These are phyloP conservation scores for Operophtera brumata DNA, from an alignment of 2,888 invertebrate species.

Conservation along the genomic window DNA sequence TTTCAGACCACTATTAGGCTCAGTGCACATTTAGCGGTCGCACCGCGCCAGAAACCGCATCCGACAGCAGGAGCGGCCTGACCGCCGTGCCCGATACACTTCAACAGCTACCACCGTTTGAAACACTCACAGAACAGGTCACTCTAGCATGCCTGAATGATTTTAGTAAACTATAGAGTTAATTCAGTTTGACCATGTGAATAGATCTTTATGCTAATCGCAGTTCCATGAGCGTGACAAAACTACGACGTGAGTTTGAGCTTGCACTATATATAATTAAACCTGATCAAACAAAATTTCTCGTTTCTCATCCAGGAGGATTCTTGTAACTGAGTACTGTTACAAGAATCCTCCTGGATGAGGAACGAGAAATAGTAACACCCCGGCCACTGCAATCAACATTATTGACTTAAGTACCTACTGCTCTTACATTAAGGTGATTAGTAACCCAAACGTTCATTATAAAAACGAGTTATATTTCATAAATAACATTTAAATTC, in stretches of 20 bases:
- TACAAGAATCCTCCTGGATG: slow-evolving; percentile 10
- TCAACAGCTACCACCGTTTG: not conserved
- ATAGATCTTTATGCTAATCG: slow-evolving; percentile 2
- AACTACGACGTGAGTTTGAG: slow-evolving; percentile 31
- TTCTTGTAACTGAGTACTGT: too few species aligned
- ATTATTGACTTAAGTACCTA: too few species aligned
- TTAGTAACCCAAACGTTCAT: too few species aligned
- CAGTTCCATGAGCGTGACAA: slow-evolving; percentile 21
- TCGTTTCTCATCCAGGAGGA: slow-evolving; percentile 10
- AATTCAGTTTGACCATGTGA: not conserved
- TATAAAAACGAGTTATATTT: too few species aligned
- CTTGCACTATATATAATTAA: slow-evolving; percentile 43
- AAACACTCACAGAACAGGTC: not conserved
- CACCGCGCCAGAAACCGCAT: not conserved
- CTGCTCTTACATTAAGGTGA: too few species aligned
- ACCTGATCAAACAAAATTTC: slow-evolving; percentile 43
- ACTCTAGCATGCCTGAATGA: not conserved
- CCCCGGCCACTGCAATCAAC: too few species aligned
- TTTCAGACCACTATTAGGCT: slow-evolving; percentile 25
- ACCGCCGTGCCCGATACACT: not conserved
- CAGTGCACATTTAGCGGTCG: slow-evolving; percentile 14
- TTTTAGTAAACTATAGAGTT: not conserved
- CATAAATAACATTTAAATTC: too few species aligned
- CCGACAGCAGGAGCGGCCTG: not conserved
- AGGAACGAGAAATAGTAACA: slow-evolving; percentile 25